Base-by-base conservation (phyloP, 2,113 vertebrate genomes). In the Nicator chloris region DNA sequence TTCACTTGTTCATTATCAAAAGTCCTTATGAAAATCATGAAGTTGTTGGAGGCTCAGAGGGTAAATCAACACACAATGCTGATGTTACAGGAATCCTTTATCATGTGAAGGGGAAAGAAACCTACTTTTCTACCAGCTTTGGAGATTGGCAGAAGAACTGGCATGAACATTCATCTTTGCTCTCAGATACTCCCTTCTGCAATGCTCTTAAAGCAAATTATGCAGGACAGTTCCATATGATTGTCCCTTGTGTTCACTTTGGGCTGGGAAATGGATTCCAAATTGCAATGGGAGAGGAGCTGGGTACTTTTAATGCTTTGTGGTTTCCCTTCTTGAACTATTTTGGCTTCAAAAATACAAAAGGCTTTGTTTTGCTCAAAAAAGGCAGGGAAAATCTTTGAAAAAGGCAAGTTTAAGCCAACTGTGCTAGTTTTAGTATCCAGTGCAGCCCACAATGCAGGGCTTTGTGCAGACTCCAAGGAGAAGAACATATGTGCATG, bases 341-440 rank as follows among this genome's bases (percentile, higher is more conserved):
- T 66, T 77, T 80, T 88, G n/a, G 56, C 56, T 60, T 64, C 35
- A 63, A 70, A 59, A 47, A 77, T 66, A 95, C 54, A 95, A 92
- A 95, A 73, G 64, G 42, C 78, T 92, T 96, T 94, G 59, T 80
- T 96, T 92, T 82, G 26, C n/a, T 79, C 30, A 44, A 73, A 92
- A 94, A 14, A 70, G 35, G 27, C 22, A 10, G 21, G 44, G 44
- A 11, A 88, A 70, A 76, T 33, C 65, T 79, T 57, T 87, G 65
- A 90, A 92, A 92, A 88, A 51, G 20, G 71, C 79, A 78, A 88
- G 17, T 86, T 92, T 82, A 77, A 69, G 79, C 64, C 75, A 94
- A 23, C 15, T 40, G 35, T 88, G 79, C 79, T 86, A 45, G 71
- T 70, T 93, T 93, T 80, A 92, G 90, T 63, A 40, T 23, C 35